These are phyloP conservation scores for Hirtodrosophila trivittata DNA, from an alignment of 2,888 invertebrate genomes.

Conservation along the genomic window DNA sequence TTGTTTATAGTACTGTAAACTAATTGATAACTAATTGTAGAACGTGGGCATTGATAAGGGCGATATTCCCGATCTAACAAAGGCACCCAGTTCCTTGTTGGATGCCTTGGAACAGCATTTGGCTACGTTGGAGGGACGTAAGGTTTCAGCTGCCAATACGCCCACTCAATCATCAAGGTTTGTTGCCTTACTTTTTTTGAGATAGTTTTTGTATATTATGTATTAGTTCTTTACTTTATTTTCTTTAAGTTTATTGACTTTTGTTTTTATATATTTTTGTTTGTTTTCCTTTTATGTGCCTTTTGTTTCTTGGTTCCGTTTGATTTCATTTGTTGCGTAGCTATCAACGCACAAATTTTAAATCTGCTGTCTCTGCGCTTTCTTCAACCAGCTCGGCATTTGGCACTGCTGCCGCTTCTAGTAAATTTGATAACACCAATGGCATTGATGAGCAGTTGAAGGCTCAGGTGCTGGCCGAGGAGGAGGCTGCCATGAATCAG, in stretches of 20 bases:
- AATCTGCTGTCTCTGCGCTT: conserved; percentile 93
- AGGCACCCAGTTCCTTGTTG: conserved; percentile 97
- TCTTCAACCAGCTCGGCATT: conserved; percentile 95
- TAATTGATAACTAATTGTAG: conserved; percentile 84
- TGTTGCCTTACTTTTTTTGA: conserved; percentile 23
- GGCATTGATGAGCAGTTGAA: conserved; percentile 94
- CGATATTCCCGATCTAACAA: conserved; percentile 98
- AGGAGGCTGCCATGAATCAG: conserved; percentile 97
- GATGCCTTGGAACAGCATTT: conserved; percentile 99
- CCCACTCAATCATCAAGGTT: conserved; percentile 94
- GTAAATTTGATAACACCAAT: conserved; percentile 89
- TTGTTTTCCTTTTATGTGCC: conserved; percentile 20
- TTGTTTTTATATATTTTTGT: conserved; percentile 6
- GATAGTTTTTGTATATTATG: not conserved
- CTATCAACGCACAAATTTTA: conserved; percentile 93
- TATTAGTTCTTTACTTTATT: conserved; percentile 11
- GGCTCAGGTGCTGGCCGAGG: conserved; percentile 95
- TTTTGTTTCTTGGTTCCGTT: conserved; percentile 38
- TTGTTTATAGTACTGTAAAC: not conserved
- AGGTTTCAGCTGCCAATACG: conserved; percentile 92
- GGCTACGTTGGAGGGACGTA: conserved; percentile 96
- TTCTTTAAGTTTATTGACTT: conserved; percentile 13
- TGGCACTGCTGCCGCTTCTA: conserved; percentile 91
- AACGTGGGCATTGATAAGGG: conserved; percentile 99
- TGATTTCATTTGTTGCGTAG: conserved; percentile 84